Evolutionary conservation across 2,113 vertebrate species (phyloP), one percentile per base, ranked within the genome.

Genomic region (Colossoma macropomum): DNA sequence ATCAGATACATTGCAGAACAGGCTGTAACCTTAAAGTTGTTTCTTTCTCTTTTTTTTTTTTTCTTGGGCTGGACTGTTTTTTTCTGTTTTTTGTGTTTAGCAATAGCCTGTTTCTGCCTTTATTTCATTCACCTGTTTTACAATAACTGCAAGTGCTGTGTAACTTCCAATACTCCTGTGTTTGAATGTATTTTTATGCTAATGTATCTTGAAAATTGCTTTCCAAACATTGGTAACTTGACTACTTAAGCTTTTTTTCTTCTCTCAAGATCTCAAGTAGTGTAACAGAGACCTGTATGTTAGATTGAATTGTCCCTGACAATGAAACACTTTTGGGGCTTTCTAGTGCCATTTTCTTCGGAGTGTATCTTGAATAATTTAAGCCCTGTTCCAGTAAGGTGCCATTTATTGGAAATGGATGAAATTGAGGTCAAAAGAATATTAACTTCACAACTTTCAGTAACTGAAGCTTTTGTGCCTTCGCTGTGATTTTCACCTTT

Each of bases 401-500:
- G 25, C 63, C 71, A 28, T 81, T 74, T 82, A 65, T 48, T 81
- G 21, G 34, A 54, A 80, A 54, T 56, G 56, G 54, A 81, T 60
- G 10, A 62, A 63, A 72, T 27, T 38, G 16, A 73, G 32, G 19
- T 32, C 27, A 34, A 19, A 60, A 59, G 28, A 23, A 19, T 27
- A 5, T 52, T 66, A 79, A 52, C 50, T 45, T 23, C 66, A 75
- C 74, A 65, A 7, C n/a, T 59, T 79, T 62, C 0, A 80, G 41
- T 84, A 63, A 79, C 32, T 80, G 56, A 50, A 68, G 27, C 32
- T 9, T 52, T 66, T 73, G 15, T 79, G 21, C 45, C 28, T 62
- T 5, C 25, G 17, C 65, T 50, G 41, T 25, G 81, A 32, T 75
- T 34, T 89, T 2, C 84, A 85, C 82, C 71, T 82, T 38, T 87